Evolutionary conservation across 2,797 vertebrate species (phyloP).

Genomic region (Ctenopoma multispine): DNA sequence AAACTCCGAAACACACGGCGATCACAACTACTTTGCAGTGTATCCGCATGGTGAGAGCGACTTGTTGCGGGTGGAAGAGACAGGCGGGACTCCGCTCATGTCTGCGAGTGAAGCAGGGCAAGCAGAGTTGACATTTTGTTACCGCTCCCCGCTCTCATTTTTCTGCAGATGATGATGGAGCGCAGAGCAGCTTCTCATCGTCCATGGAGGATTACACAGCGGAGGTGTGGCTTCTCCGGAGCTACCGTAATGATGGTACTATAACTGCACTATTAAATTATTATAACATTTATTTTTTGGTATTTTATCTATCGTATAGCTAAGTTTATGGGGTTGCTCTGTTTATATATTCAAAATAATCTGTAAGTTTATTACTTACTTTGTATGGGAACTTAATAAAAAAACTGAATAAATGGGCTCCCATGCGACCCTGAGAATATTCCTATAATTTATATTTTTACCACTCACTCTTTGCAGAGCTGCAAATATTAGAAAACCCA

Average conservation of each 20-base stretch:
- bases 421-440: too few relatives aligned
- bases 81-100: constrained; percentile 69
- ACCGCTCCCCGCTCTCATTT: constrained; percentile 73
- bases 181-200: constrained; percentile 63
- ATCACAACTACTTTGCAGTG: constrained; percentile 80
- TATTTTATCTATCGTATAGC: background rate
- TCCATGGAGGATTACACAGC: constrained; percentile 68
- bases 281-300: background rate
- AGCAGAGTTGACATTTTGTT: constrained; percentile 69
- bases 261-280: background rate
- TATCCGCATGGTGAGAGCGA: constrained; percentile 83
- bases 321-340: background rate
- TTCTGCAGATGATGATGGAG: constrained; percentile 76
- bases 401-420: too few relatives aligned
- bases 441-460: too few relatives aligned
- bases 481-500: too few relatives aligned
- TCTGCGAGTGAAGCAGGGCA: constrained; percentile 60
- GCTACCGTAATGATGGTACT: constrained; percentile 74
- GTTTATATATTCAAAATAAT: background rate
- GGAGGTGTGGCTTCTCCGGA: constrained; percentile 69
- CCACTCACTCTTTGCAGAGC: too few relatives aligned
- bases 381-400: too few relatives aligned
- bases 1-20: constrained; percentile 84
- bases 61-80: constrained; percentile 52
- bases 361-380: too few relatives aligned